phyloP scores from a whole-genome alignment of 2,113 vertebrate species.

The Strigops habroptila region DNA sequence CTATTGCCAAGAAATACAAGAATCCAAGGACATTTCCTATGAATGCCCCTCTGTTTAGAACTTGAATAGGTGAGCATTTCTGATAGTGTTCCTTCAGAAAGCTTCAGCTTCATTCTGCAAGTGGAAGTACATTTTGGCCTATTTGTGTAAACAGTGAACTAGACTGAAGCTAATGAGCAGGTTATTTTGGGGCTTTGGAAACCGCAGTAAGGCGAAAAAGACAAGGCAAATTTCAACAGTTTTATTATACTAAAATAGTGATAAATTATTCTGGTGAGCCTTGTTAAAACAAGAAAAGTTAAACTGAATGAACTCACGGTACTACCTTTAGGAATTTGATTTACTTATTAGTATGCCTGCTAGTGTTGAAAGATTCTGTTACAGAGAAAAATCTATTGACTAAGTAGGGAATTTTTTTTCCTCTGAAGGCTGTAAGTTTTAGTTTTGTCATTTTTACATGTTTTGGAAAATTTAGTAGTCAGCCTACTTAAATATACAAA shows the following conservation, averaged over 20 bases:
- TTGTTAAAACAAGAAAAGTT: slow-evolving; percentile 22
- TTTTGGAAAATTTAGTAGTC: neutral
- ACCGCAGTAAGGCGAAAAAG: slow-evolving; percentile 30
- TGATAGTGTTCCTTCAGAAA: slow-evolving; percentile 60
- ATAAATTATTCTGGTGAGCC: slow-evolving; percentile 28
- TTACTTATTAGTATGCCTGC: slow-evolving; percentile 23
- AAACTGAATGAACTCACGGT: neutral
- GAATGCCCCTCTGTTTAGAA: slow-evolving; percentile 56
- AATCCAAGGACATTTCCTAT: slow-evolving; percentile 34
- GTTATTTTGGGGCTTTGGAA: slow-evolving; percentile 67
- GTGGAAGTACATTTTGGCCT: slow-evolving; percentile 69
- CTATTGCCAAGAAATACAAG: slow-evolving; percentile 60
- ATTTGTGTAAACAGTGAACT: slow-evolving; percentile 70
- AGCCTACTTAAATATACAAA: neutral
- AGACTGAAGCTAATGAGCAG: slow-evolving; percentile 68
- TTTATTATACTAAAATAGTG: slow-evolving; percentile 44
- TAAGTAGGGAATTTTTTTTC: neutral
- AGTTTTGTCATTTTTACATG: neutral
- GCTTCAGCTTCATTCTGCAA: slow-evolving; percentile 33
- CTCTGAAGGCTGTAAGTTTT: neutral
- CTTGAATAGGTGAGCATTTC: slow-evolving; percentile 66
- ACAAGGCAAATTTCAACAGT: slow-evolving; percentile 46
- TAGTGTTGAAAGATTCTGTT: slow-evolving; percentile 3
- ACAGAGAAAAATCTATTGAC: neutral
- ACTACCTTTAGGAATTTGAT: slow-evolving; percentile 34